Conservation (phyloP, 2,888 invertebrate genomes). For the Dicycla oo region DNA sequence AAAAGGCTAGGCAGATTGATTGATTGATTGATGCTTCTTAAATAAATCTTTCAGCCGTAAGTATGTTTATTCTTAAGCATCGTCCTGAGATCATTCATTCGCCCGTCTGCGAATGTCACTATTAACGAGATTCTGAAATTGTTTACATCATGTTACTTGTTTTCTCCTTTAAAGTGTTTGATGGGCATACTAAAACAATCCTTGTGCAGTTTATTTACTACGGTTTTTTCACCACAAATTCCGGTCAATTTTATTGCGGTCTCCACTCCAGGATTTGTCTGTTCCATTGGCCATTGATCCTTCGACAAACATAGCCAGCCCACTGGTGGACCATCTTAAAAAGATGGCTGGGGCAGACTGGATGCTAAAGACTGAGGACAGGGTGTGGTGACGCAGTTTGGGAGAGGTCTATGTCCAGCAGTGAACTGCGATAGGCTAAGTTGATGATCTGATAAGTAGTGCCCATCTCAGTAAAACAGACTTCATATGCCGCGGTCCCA, state of each 20-base stretch:
- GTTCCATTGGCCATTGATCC: neutral
- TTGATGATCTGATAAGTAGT: neutral
- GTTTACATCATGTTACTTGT: too few species aligned
- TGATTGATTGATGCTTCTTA: too few species aligned
- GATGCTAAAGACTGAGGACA: neutral
- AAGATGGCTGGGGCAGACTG: neutral
- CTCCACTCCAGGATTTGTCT: neutral
- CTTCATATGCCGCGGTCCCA: too few species aligned
- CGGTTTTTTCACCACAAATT: too few species aligned
- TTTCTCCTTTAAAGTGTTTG: neutral
- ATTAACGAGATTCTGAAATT: neutral
- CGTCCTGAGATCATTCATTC: neutral
- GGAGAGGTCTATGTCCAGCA: neutral
- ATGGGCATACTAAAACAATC: neutral
- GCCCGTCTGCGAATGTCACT: neutral
- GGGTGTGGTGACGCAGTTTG: neutral
- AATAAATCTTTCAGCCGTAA: neutral
- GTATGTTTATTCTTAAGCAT: too few species aligned
- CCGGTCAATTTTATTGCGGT: too few species aligned
- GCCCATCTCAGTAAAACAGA: neutral
- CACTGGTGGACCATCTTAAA: neutral
- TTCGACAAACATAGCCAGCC: neutral
- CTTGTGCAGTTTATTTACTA: neutral
- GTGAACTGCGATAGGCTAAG: neutral
- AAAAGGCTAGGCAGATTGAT: too few species aligned